Evolutionary conservation across 2,888 invertebrate species (phyloP), one percentile per base, ranked within the genome.

Genomic region (Lordiphosa andalusiaca): DNA sequence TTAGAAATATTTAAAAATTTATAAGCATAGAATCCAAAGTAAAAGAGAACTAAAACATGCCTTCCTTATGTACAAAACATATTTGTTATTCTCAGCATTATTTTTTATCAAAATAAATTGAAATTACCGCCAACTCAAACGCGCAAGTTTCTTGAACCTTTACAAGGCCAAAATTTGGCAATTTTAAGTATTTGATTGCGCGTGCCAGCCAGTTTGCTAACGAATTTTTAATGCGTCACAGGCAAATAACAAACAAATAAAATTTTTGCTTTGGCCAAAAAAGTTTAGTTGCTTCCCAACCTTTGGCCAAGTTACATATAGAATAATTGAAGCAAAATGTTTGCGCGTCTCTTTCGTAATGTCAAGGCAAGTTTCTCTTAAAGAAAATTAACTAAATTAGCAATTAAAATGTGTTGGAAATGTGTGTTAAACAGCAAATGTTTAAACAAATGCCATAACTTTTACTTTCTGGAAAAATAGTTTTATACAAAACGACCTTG

Each of bases 311-410:
- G 67, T 56, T 49, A 50, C n/a, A 60, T 53, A 44, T 68, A 55
- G 58, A 55, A 48, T 57, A 57, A 30, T 30, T 30, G 4, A 30
- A 10, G 30, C 53, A 69, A 70, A 66, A 80, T 86, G 73, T 86
- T 87, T 52, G 60, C 82, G 49, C 87, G 87, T 48, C 60, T 86
- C 52, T 86, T 87, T 71, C 69, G 71, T 61, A 73, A 76, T 53
- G 84, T 85, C 71, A 85, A 82, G 85, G 86, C 87, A 87, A 86
- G 74, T 67, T 60, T 16, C 51, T 37, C 36, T 1, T 1, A 9
- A 21, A 36, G 30, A 33, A 51, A 44, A 33, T 53, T 40, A 30
- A 10, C 21, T 12, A 60, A 54, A 38, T 52, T 42, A 23, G 6
- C n/a, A 9, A 19, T 36, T 4, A 33, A 16, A 30, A 25, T 19